These are phyloP conservation scores for Perca fluviatilis DNA, from an alignment of 2,113 vertebrate genomes.

Conservation along the genomic window DNA sequence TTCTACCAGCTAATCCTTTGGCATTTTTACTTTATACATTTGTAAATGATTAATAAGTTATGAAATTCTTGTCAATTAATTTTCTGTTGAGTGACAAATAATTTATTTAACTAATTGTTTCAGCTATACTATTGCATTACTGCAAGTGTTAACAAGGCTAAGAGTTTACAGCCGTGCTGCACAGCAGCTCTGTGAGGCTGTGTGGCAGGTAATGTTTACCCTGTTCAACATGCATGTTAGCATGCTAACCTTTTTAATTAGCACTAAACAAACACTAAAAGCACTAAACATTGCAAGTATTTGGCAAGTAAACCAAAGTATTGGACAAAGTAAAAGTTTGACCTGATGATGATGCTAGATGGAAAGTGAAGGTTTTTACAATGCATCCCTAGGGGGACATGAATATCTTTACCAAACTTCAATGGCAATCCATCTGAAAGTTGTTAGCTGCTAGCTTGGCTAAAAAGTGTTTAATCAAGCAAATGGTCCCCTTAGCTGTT, in stretches of 20 bases:
- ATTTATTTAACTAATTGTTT: no score
- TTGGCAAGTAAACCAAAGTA: not conserved
- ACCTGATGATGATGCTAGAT: no score
- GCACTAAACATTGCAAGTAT: not conserved
- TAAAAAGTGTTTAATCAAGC: not conserved
- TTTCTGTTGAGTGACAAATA: not conserved
- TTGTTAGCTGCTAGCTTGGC: not conserved
- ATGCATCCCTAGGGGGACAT: not conserved
- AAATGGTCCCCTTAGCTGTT: not conserved
- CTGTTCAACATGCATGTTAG: not conserved
- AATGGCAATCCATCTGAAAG: not conserved
- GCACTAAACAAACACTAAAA: not conserved
- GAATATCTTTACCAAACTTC: not conserved
- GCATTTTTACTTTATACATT: not conserved
- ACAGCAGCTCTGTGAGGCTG: no score
- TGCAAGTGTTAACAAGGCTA: no score
- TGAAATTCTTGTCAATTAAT: not conserved
- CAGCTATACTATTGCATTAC: no score
- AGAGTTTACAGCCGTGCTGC: no score
- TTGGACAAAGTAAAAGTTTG: not conserved
- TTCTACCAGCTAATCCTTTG: not conserved
- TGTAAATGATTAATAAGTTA: not conserved
- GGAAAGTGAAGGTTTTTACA: not conserved
- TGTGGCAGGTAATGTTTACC: no score
- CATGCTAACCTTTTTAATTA: not conserved